Conservation (phyloP, 2,113 vertebrate species). For the Piprites chloris region DNA sequence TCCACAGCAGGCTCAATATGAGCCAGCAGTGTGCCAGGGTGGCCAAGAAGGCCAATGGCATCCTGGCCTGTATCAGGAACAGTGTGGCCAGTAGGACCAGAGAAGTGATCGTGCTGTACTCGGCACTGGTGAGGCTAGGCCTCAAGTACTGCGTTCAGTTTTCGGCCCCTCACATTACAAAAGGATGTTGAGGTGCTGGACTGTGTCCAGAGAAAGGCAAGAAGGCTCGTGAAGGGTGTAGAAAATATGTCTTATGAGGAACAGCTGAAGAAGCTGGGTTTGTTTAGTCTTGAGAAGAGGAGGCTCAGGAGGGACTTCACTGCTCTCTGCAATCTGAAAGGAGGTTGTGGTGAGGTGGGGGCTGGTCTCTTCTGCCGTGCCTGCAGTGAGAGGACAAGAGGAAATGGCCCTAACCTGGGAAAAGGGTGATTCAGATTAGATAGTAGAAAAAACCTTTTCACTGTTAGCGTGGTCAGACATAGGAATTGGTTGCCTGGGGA, state of each 20-base stretch:
- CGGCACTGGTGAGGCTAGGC: not conserved
- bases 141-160: not conserved
- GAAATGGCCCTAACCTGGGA: not conserved
- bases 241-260: not conserved
- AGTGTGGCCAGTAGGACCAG: not conserved
- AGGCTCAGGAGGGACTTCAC: not conserved
- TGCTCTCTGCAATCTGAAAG: not conserved
- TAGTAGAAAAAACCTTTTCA: not conserved
- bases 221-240: not conserved
- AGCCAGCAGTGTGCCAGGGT: not conserved
- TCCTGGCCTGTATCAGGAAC: not conserved
- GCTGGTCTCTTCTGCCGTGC: not conserved
- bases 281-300: not conserved
- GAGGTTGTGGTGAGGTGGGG: not conserved
- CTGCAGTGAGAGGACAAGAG: not conserved
- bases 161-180: not conserved
- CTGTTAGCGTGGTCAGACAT: not conserved
- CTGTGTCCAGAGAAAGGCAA: not conserved
- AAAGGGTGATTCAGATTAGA: not conserved
- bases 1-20: not conserved
- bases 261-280: not conserved
- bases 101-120: not conserved
- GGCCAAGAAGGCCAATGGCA: not conserved
- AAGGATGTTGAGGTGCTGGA: not conserved
- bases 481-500: not conserved